These are phyloP conservation scores for Pleuronectes platessa DNA, from an alignment of 2,113 vertebrate species.

Conservation along the genomic window DNA sequence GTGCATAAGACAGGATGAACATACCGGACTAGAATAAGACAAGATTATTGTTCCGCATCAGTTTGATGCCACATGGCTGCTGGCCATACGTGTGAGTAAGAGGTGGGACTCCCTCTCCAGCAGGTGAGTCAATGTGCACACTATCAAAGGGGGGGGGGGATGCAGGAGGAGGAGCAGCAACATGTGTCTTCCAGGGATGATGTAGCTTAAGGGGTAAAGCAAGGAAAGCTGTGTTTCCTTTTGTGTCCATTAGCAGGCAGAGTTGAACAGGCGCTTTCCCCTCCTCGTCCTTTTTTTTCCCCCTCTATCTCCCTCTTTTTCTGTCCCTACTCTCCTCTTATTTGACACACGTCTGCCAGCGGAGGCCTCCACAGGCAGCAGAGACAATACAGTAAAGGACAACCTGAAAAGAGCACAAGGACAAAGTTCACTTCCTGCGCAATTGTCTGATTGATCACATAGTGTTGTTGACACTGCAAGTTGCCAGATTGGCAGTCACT, in stretches of 20 bases:
- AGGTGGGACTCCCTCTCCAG: conserved; percentile 57
- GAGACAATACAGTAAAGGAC: conserved; percentile 92
- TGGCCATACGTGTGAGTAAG: conserved; percentile 52
- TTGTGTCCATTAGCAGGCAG: conserved; percentile 47
- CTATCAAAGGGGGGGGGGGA: conserved; percentile 9
- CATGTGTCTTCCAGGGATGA: conserved; percentile 32
- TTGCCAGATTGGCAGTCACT: too few species aligned
- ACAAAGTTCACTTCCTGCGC: conserved; percentile 12
- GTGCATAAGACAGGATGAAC: conserved; percentile 50
- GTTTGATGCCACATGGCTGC: conserved; percentile 51
- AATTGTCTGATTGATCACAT: not conserved
- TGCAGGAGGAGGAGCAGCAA: conserved; percentile 33
- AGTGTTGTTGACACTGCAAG: not conserved
- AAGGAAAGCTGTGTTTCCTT: conserved; percentile 53
- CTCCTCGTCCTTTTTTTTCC: conserved; percentile 30
- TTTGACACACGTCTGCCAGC: conserved; percentile 90
- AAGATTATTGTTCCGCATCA: conserved; percentile 54
- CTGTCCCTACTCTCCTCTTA: conserved; percentile 63
- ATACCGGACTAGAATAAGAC: conserved; percentile 45
- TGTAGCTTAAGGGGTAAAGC: conserved; percentile 26
- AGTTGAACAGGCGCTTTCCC: conserved; percentile 22
- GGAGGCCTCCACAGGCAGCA: conserved; percentile 88
- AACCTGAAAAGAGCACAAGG: conserved; percentile 79
- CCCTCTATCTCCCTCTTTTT: conserved; percentile 20
- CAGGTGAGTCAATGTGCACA: conserved; percentile 69